Percentiles rank a stretch among this genome's conserved stretches.
These are phyloP conservation scores for Sitta europaea DNA, from an alignment of 2,113 vertebrate genomes.

Conservation along the genomic window DNA sequence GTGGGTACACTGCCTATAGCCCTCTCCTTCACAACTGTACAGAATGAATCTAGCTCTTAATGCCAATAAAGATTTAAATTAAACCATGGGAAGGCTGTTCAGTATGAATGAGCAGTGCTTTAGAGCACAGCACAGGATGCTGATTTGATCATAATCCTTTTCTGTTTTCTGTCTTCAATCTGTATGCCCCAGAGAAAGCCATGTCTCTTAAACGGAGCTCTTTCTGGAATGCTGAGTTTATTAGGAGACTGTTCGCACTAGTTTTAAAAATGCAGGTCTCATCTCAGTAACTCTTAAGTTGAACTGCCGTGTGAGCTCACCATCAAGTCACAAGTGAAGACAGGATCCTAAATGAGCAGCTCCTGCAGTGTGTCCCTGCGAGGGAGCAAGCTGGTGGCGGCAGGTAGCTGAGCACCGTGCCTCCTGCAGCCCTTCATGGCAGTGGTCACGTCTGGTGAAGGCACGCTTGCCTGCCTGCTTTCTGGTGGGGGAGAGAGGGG, in stretches of 20 bases:
- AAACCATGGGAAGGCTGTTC: not conserved
- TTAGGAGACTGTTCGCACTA: not conserved
- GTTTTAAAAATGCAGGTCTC: not conserved
- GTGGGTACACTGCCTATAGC: not conserved
- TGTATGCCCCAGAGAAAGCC: not conserved
- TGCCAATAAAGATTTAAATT: not conserved
- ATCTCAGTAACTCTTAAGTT: not conserved
- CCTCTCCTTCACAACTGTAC: not conserved
- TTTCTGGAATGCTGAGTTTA: not conserved
- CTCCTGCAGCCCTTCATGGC: not conserved
- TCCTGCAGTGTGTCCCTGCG: not conserved
- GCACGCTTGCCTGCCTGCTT: not conserved
- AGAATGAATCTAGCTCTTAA: not conserved
- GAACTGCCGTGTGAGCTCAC: not conserved
- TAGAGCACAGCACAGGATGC: not conserved
- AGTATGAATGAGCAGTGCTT: not conserved
- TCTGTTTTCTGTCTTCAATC: not conserved
- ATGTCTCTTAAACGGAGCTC: not conserved
- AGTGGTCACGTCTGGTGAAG: not conserved
- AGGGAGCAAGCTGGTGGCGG: not conserved
- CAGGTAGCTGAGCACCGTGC: not conserved
- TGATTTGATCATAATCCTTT: not conserved
- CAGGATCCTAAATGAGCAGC: not conserved
- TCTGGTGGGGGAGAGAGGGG: not conserved
- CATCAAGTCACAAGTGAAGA: fast-evolving